A percentile compares a stretch with the other conserved stretches of the same genome.
These are phyloP conservation scores for Eupithecia vulgata DNA, from an alignment of 2,888 invertebrate genomes.

Conservation along the genomic window DNA sequence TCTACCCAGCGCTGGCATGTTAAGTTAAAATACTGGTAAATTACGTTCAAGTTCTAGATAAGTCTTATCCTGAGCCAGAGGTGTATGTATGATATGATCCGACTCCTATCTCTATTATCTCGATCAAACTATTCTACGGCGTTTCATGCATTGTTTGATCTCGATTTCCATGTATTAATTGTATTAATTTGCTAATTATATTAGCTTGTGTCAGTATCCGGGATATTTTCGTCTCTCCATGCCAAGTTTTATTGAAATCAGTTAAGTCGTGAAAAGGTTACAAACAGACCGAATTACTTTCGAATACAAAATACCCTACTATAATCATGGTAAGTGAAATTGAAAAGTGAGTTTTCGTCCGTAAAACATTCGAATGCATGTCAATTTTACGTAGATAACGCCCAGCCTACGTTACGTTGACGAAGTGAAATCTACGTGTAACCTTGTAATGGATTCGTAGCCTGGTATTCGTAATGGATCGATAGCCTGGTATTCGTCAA, in stretches of 20 bases:
- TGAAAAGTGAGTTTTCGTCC: neutral
- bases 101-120: neutral
- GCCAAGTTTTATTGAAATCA: too few relatives aligned
- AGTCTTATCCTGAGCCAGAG: neutral
- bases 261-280: too few relatives aligned
- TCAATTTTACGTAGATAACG: neutral
- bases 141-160: neutral
- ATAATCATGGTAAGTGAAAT: neutral
- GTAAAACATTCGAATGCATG: neutral
- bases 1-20: too few relatives aligned
- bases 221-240: too few relatives aligned
- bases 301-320: too few relatives aligned
- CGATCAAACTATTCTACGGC: neutral
- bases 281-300: too few relatives aligned
- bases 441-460: neutral
- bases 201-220: neutral
- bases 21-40: too few relatives aligned
- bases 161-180: neutral
- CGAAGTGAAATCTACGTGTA: neutral
- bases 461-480: neutral
- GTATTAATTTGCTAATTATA: neutral
- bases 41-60: neutral
- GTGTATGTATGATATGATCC: neutral
- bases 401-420: neutral
- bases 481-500: neutral